These are phyloP conservation scores for Samia ricini DNA, from an alignment of 1,140 invertebrate species.

Conservation along the genomic window DNA sequence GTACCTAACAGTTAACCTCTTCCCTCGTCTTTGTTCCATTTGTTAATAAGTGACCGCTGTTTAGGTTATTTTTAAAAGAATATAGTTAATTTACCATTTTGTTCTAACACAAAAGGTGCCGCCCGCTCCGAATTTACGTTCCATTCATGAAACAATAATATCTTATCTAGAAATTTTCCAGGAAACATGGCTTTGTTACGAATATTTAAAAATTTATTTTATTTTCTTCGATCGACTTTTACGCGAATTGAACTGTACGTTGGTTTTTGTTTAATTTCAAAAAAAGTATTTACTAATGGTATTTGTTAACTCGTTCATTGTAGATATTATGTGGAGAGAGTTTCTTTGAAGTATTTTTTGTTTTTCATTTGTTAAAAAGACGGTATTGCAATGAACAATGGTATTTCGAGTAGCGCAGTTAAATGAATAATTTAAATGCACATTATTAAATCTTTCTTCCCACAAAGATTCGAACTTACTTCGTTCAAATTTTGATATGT, in stretches of 20 bases:
- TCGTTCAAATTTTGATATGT: too few relatives aligned
- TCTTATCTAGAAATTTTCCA: slow-evolving; percentile 37
- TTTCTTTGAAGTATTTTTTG: not conserved
- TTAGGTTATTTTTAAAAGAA: slow-evolving; percentile 25
- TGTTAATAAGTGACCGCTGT: not conserved
- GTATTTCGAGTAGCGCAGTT: not conserved
- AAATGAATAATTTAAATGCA: too few relatives aligned
- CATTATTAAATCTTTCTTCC: too few relatives aligned
- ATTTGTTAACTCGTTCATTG: too few relatives aligned
- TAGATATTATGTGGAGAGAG: not conserved
- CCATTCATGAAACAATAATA: slow-evolving; percentile 30
- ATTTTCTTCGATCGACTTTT: too few relatives aligned
- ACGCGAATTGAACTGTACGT: not conserved
- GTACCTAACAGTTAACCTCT: too few relatives aligned
- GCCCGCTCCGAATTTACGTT: slow-evolving; percentile 22
- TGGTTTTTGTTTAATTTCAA: not conserved
- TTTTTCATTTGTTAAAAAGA: not conserved
- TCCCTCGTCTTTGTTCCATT: too few relatives aligned
- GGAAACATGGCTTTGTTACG: slow-evolving; percentile 1
- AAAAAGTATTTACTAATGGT: too few relatives aligned
- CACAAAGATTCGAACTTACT: too few relatives aligned
- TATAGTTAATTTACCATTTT: slow-evolving; percentile 43
- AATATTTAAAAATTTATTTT: not conserved
- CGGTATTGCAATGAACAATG: not conserved
- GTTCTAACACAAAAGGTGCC: slow-evolving; percentile 37